Conservation (phyloP, 2,113 vertebrate species). For the Xiphophorus maculatus region DNA sequence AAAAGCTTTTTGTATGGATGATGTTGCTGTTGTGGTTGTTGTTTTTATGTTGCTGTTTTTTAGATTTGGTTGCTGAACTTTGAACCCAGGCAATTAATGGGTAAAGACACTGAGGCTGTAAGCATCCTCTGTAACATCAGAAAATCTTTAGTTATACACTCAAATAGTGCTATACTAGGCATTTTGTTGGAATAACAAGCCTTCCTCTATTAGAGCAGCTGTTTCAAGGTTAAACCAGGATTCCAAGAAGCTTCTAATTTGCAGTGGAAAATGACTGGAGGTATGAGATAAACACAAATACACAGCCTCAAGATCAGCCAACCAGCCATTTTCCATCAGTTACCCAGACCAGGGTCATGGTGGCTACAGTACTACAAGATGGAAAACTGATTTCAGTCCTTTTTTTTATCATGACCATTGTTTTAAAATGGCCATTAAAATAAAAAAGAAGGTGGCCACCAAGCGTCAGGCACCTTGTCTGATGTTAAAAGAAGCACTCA, state of each 20-base stretch:
- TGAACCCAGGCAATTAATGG: neutral
- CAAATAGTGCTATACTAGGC: neutral
- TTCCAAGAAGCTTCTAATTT: neutral
- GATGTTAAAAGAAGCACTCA: too few species aligned
- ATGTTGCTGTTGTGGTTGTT: too few species aligned
- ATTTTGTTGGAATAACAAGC: neutral
- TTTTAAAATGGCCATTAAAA: too few species aligned
- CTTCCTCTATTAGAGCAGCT: neutral
- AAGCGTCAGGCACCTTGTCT: too few species aligned
- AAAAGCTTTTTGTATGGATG: too few species aligned
- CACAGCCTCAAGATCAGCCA: neutral
- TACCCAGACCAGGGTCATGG: neutral
- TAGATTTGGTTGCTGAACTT: neutral
- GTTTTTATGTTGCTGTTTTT: neutral
- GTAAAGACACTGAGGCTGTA: neutral
- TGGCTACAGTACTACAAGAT: neutral
- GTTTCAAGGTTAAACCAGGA: conserved; percentile 26
- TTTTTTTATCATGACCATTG: too few species aligned
- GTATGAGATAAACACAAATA: conserved; percentile 10
- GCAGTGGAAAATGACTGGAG: conserved; percentile 49
- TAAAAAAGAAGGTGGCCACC: too few species aligned
- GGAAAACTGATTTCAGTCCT: neutral
- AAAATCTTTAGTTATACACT: neutral
- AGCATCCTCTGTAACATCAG: neutral
- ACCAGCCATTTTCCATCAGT: conserved; percentile 6